phyloP scores from a whole-genome alignment of 1,140 invertebrate species.

The Drosophila willistoni region DNA sequence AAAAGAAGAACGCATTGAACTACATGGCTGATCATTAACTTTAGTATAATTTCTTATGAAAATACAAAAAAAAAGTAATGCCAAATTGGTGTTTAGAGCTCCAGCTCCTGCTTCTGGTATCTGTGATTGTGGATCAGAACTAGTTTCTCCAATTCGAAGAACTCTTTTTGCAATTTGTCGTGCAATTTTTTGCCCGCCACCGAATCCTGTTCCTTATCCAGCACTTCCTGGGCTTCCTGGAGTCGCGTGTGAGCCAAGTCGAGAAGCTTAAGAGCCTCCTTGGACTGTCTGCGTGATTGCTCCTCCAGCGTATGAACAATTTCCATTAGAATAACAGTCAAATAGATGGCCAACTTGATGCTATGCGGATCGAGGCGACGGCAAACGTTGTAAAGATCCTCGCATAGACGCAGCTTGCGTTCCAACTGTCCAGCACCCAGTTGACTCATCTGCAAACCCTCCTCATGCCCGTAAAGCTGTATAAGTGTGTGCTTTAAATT shows the following conservation, averaged over 20 bases:
- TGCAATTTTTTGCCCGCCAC: slow-evolving; percentile 73
- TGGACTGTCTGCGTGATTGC: slow-evolving; percentile 83
- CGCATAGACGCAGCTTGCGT: slow-evolving; percentile 87
- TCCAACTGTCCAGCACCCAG: slow-evolving; percentile 85
- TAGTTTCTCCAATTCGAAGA: slow-evolving; percentile 61
- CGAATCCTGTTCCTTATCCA: slow-evolving; percentile 70
- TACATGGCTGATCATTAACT: slow-evolving; percentile 40
- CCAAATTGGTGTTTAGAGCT: not conserved
- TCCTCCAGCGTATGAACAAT: slow-evolving; percentile 86
- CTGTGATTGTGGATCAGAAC: slow-evolving; percentile 32
- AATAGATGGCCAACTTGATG: slow-evolving; percentile 88
- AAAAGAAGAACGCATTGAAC: slow-evolving; percentile 65
- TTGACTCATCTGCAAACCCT: slow-evolving; percentile 85
- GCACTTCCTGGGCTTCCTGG: slow-evolving; percentile 53
- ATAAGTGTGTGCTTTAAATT: slow-evolving; percentile 91
- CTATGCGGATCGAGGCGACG: slow-evolving; percentile 88
- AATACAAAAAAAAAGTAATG: slow-evolving; percentile 17
- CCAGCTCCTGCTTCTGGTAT: not conserved
- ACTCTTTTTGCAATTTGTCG: slow-evolving; percentile 55
- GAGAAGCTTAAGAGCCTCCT: slow-evolving; percentile 43
- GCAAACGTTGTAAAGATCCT: slow-evolving; percentile 87
- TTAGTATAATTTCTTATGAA: slow-evolving; percentile 1
- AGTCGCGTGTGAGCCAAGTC: slow-evolving; percentile 53
- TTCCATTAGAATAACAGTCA: slow-evolving; percentile 89
- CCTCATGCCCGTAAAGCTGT: slow-evolving; percentile 89